Percentiles rank a stretch among this genome's conserved stretches.
Conservation (phyloP, 1,140 invertebrate genomes). For the Epicauta chinensis region DNA sequence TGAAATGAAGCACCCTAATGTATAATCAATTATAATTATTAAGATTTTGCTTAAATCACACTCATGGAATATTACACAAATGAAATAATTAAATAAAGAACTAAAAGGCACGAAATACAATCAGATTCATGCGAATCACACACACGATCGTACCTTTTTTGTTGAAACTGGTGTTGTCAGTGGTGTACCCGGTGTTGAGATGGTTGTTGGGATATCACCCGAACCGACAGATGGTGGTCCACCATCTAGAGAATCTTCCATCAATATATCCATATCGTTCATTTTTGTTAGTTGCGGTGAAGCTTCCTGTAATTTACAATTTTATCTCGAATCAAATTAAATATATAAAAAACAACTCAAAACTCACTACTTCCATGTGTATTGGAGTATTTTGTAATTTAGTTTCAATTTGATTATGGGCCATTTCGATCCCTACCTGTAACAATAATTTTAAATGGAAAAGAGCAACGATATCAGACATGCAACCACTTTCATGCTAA, state of each 20-base stretch:
- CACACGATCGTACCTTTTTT: conserved; percentile 40
- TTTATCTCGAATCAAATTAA: too few species aligned
- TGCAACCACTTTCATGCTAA: conserved; percentile 10
- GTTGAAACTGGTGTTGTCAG: conserved; percentile 34
- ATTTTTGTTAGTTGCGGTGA: conserved; percentile 51
- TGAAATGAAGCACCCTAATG: neutral
- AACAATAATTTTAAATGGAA: conserved; percentile 36
- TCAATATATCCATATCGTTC: conserved; percentile 53
- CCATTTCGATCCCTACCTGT: conserved; percentile 47
- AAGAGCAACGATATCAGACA: conserved; percentile 16
- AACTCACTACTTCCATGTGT: conserved; percentile 48
- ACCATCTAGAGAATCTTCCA: conserved; percentile 66
- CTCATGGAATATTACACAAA: conserved; percentile 25
- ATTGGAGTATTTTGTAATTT: conserved; percentile 38
- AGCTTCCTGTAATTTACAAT: conserved; percentile 42
- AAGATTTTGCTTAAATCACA: conserved; percentile 6
- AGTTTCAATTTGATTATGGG: conserved; percentile 45
- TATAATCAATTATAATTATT: too few species aligned
- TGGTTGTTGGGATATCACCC: conserved; percentile 50
- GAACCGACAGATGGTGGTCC: conserved; percentile 69
- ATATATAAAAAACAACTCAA: neutral
- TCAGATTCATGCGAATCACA: conserved; percentile 1
- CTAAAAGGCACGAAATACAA: neutral
- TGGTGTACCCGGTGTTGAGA: conserved; percentile 19
- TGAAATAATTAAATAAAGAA: neutral